Evolutionary conservation across 2,797 vertebrate genomes (phyloP), one percentile per base, ranked within the genome.

Genomic region (Dallia pectoralis): DNA sequence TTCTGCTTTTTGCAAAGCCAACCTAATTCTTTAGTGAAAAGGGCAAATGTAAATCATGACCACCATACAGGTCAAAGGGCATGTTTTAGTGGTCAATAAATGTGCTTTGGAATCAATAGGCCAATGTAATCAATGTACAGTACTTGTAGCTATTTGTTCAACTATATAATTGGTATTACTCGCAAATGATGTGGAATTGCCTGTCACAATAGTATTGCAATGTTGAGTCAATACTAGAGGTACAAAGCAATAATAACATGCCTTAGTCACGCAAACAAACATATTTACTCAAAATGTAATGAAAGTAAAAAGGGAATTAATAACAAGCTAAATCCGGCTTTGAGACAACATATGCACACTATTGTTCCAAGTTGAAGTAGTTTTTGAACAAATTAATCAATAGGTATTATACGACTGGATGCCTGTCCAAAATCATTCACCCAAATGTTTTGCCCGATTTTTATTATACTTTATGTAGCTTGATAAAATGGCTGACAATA

Each of bases 31-130:
- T 74, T 85, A 73, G 76, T 79, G 79, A 90, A 91, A 92, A 92
- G 89, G 90, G 90, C 90, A 91, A 91, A 92, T 92, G 90, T 89
- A 92, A 84, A 88, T 87, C 76, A 79, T 72, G 80, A 79, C 72
- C 79, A 79, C 72, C 79, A 73, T 77, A 81, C 74, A 81, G 75
- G 74, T 84, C 79, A 84, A 88, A 91, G 82, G 87, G 88, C 87
- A 81, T 71, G 49, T 75, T 75, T 84, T 69, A 82, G 62, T 81
- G 77, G 79, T 84, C 80, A 87, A 71, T 56, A 22, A 22, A 53
- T 29, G 77, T 44, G 40, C 40, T 67, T 53, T 67, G 49, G 77
- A 69, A 74, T 65, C 59, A 44, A 83, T 74, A 81, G 73, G 77
- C 78, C 74, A 76, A 68, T 67, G 25, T 49, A 74, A 25, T 25